These are phyloP conservation scores for Athalia circularis DNA, from an alignment of 2,888 invertebrate species.

Conservation along the genomic window DNA sequence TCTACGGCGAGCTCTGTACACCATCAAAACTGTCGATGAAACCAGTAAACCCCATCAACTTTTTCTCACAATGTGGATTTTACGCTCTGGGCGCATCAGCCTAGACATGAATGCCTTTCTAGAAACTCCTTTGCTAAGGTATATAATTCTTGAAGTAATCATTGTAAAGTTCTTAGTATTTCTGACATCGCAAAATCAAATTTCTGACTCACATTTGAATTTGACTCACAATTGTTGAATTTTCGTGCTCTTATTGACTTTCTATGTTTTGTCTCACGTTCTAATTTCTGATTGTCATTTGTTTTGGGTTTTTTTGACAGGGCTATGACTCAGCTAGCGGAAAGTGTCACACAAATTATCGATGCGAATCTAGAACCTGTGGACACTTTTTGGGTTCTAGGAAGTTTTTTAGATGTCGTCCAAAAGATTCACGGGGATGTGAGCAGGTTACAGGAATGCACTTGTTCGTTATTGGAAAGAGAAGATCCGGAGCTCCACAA, in stretches of 20 bases:
- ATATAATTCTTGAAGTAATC: not conserved
- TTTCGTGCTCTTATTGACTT: not conserved
- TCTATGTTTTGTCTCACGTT: not conserved
- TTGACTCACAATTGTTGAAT: not conserved
- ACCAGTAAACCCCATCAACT: conserved; percentile 81
- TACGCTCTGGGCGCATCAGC: conserved; percentile 83
- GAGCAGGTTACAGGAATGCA: conserved; percentile 81
- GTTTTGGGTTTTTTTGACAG: conserved; percentile 54
- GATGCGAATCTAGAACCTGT: conserved; percentile 79
- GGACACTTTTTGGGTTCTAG: conserved; percentile 90
- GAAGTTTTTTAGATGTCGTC: conserved; percentile 84
- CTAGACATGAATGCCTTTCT: conserved; percentile 68
- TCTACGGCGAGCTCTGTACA: conserved; percentile 81
- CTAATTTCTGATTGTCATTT: conserved; percentile 19
- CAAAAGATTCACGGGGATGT: conserved; percentile 81
- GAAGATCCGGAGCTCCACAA: conserved; percentile 85
- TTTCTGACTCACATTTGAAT: no score
- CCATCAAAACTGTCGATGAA: conserved; percentile 81
- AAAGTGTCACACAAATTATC: conserved; percentile 82
- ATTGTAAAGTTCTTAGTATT: no score
- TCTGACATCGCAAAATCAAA: no score
- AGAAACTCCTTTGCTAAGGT: conserved; percentile 68
- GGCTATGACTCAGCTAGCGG: conserved; percentile 75
- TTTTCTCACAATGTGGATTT: conserved; percentile 87
- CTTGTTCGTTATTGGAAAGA: conserved; percentile 82